Evolutionary conservation across 2,888 invertebrate species (phyloP).

Genomic region (Ramazzottius varieornatus): DNA sequence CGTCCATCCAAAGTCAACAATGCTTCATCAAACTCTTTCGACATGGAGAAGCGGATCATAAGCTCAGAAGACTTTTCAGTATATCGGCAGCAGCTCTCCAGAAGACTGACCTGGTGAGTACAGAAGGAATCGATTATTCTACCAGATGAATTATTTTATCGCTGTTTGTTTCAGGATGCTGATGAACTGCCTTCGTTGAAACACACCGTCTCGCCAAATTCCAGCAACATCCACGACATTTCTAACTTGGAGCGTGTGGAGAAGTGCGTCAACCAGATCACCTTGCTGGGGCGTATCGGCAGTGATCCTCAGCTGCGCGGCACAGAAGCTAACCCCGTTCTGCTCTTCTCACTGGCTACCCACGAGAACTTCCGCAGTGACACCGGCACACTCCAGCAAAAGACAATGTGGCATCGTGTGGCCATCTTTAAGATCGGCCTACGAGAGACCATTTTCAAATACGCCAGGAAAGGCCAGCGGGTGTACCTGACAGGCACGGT

Average conservation of each 20-base stretch:
- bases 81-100: no score
- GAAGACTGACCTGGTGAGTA: no score
- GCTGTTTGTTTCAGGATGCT: no score
- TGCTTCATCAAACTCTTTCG: no score
- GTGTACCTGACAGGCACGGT: not conserved
- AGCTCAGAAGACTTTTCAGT: no score
- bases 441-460: constrained; percentile 47
- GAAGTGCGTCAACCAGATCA: constrained; percentile 52
- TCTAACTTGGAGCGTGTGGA: not conserved
- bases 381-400: constrained; percentile 50
- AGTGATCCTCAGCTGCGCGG: constrained; percentile 65
- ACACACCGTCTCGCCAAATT: not conserved
- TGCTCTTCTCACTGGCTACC: constrained; percentile 66
- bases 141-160: no score
- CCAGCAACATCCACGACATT: not conserved
- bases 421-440: constrained; percentile 59
- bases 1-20: no score
- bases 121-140: no score
- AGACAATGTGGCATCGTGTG: constrained; percentile 71
- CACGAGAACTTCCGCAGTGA: constrained; percentile 36
- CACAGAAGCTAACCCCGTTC: constrained; percentile 49
- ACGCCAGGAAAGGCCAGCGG: constrained; percentile 43
- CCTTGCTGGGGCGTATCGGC: constrained; percentile 57
- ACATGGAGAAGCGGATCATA: no score
- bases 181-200: not conserved